Evolutionary conservation across 1,140 invertebrate genomes (phyloP).

Genomic region (Sycophila sp.): DNA sequence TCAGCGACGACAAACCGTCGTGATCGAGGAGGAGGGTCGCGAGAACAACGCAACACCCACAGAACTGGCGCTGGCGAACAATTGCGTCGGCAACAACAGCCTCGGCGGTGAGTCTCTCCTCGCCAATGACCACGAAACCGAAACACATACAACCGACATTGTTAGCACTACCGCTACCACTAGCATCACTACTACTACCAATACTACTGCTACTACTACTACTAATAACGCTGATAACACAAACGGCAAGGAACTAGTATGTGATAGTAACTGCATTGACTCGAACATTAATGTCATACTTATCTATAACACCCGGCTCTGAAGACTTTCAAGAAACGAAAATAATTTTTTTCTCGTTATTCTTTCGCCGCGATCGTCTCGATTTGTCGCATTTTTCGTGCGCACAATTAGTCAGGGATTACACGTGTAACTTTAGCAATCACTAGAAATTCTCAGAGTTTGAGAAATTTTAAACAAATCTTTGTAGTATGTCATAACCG

Average conservation of each 20-base stretch:
- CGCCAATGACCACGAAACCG: slow-evolving; percentile 27
- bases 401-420: too few species aligned
- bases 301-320: slow-evolving; percentile 57
- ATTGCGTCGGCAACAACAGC: slow-evolving; percentile 57
- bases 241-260: slow-evolving; percentile 41
- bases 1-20: slow-evolving; percentile 68
- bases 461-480: too few species aligned
- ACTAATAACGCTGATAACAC: slow-evolving; percentile 43
- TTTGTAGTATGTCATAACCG: too few species aligned
- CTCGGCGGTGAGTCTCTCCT: slow-evolving; percentile 60
- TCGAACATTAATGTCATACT: slow-evolving; percentile 50
- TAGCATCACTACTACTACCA: slow-evolving; percentile 31
- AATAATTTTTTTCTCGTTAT: neutral
- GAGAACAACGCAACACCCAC: slow-evolving; percentile 31
- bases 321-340: slow-evolving; percentile 28
- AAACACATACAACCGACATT: neutral
- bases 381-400: neutral
- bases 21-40: slow-evolving; percentile 52
- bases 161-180: slow-evolving; percentile 2
- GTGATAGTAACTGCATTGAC: slow-evolving; percentile 43
- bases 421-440: too few species aligned
- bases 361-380: too few species aligned
- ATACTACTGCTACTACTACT: slow-evolving; percentile 4
- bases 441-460: too few species aligned
- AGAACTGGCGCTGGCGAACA: slow-evolving; percentile 38